Conservation (phyloP, 2,888 invertebrate species). For the Catocala nupta region DNA sequence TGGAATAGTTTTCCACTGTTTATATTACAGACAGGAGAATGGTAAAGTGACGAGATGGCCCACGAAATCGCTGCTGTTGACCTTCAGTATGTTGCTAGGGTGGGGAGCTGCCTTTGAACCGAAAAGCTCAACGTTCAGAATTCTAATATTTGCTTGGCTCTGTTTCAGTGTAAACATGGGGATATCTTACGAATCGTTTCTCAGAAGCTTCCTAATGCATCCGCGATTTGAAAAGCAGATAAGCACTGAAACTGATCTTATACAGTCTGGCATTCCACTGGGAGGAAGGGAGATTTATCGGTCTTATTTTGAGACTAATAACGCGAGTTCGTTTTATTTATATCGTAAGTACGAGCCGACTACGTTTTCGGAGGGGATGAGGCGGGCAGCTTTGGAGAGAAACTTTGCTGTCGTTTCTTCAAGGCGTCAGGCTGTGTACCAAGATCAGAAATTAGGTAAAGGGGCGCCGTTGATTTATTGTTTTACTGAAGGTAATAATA, state of each 20-base stretch:
- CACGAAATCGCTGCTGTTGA: conserved; percentile 79
- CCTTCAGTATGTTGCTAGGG: conserved; percentile 81
- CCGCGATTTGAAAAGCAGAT: conserved; percentile 85
- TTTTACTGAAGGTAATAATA: conserved; percentile 78
- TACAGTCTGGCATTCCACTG: conserved; percentile 76
- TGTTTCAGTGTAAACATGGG: conserved; percentile 83
- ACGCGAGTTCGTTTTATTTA: conserved; percentile 81
- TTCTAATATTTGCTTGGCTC: conserved; percentile 80
- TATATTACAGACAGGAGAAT: conserved; percentile 72
- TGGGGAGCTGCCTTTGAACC: conserved; percentile 80
- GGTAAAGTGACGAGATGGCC: conserved; percentile 77
- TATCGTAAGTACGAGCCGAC: conserved; percentile 81
- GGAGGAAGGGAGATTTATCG: conserved; percentile 84
- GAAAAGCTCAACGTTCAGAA: conserved; percentile 75
- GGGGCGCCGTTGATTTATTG: conserved; percentile 79
- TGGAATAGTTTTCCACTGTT: conserved; percentile 75
- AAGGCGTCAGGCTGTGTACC: conserved; percentile 79
- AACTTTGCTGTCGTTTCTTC: conserved; percentile 82
- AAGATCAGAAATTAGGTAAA: conserved; percentile 78
- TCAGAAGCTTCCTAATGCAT: conserved; percentile 84
- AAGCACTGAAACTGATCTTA: conserved; percentile 78
- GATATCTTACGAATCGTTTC: conserved; percentile 83
- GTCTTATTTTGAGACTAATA: conserved; percentile 83
- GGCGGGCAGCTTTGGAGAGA: conserved; percentile 70
- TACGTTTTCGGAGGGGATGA: conserved; percentile 77